Base-by-base conservation (phyloP, 2,797 vertebrate species). In the Poecilia picta region DNA sequence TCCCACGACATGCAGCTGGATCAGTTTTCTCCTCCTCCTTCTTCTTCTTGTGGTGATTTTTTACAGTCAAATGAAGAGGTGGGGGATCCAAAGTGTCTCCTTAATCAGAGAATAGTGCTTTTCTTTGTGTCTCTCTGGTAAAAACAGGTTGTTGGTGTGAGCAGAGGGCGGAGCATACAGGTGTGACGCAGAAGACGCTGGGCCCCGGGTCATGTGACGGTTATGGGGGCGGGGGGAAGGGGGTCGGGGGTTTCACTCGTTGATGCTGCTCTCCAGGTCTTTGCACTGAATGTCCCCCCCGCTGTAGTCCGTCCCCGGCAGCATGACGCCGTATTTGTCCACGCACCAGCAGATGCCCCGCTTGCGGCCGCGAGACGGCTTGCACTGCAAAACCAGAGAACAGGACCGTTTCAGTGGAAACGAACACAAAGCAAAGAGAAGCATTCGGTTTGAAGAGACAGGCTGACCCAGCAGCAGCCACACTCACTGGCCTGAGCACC, bases 311-410 rank as follows among this genome's bases (percentile, higher is more conserved):
- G 97, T 98, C 81, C 98, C 98, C 0, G 98, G 98, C 81, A 99
- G 96, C 95, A 98, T 98, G 84, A 97, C 94, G 8, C 98, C 98
- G 0, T 99, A 98, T 93, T 98, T 99, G 93, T 99, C 98, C 94
- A 99, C 98, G 0, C 98, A 99, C 98, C 98, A 99, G 95, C 98
- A 99, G 93, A 99, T 96, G 59, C 98, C 98, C 81, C 98, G 96
- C 81, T 99, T 98, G 87, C 97, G 97, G 76, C 98, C 98, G 8
- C 97, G 97, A 79, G 98, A 99, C 20, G 98, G 97, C 84, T 99
- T 99, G 95, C 98, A 99, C 98, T 99, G 94, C 13, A 76, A 90
- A 45, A 31, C 0, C 2, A 62, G 13, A 81, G 73, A 73, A 82
- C 1, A 25, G 33, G 25, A 47, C 0, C 43, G 16, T 33, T 75